These are phyloP conservation scores for Linepithema humile DNA, from an alignment of 1,140 invertebrate species.

Conservation along the genomic window DNA sequence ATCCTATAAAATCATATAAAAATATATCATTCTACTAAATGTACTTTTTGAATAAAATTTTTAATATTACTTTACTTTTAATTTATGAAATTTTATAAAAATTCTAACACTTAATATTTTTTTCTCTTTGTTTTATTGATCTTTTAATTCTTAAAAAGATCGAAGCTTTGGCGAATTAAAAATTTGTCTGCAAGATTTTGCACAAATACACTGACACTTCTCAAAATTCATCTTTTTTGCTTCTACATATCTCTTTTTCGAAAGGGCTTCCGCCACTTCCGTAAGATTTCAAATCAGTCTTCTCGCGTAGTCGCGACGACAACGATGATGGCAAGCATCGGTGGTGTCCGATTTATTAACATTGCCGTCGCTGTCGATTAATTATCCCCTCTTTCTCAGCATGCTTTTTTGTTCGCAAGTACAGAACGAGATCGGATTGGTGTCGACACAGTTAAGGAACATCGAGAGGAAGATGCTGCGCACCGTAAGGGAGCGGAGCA, in stretches of 20 bases:
- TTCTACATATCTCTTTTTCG: not conserved
- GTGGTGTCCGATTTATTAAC: conserved; percentile 59
- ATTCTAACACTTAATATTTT: not conserved
- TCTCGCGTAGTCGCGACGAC: not conserved
- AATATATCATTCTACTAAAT: not conserved
- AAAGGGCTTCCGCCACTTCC: not conserved
- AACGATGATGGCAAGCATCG: not conserved
- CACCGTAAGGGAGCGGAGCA: conserved; percentile 73
- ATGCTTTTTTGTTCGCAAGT: conserved; percentile 29
- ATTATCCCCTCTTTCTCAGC: conserved; percentile 55
- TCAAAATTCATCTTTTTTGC: not conserved
- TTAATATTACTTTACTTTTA: not conserved
- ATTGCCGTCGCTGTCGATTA: conserved; percentile 55
- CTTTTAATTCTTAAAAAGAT: not conserved
- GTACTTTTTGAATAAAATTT: not conserved
- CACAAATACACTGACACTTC: not conserved
- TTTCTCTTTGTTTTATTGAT: not conserved
- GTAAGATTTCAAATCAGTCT: not conserved
- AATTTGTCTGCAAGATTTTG: not conserved
- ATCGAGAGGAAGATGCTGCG: conserved; percentile 77
- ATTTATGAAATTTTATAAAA: not conserved
- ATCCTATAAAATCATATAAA: not conserved
- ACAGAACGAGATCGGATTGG: conserved; percentile 75
- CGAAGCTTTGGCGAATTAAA: not conserved
- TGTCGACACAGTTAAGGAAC: conserved; percentile 78